Evolutionary conservation across 2,113 vertebrate genomes (phyloP), one percentile per base, ranked within the genome.

Genomic region (Spilogale gracilis): DNA sequence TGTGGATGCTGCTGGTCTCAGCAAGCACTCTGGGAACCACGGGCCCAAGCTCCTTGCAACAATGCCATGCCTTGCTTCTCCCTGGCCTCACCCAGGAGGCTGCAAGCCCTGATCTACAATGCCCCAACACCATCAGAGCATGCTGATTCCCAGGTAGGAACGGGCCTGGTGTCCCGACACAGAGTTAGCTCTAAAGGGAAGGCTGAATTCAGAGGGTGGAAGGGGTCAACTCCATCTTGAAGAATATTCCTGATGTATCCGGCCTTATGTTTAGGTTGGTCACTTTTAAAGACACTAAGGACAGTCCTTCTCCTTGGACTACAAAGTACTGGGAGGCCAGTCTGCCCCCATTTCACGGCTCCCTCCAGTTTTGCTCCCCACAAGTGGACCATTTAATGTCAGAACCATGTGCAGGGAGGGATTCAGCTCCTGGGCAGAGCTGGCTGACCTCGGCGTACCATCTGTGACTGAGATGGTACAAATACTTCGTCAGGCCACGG

Each of bases 401-500:
- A 82, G 52, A 88, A 21, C 32, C 17, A 58, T 5, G 10, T 12
- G 2, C 9, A 52, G 38, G 54, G 21, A 56, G 38, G 54, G 21
- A 56, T 43, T 54, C 10, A 23, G 43, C 52, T 58, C 61, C 32
- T 0, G 18, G 69, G 21, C 60, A 32, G 79, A 50, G 85, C 45
- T 9, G 78, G 52, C 23, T 54, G 45, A 11, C 27, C 32, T 38
- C 27, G 11, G 43, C 4, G n/a, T 32, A 5, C 2, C 3, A 2
- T 20, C 56, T 56, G 14, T 11, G 5, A 38, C 20, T 25, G 43
- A 32, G 18, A 76, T 17, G 13, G 30, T 14, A 0, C 23, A 3
- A 5, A 12, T 1, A 11, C 38, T 38, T 50, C 23, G 6, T 0
- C 1, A 52, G 38, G 54, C 17, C n/a, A 27, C 2, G 8, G 4